phyloP scores from a whole-genome alignment of 2,113 vertebrate species.

The Lynx canadensis region DNA sequence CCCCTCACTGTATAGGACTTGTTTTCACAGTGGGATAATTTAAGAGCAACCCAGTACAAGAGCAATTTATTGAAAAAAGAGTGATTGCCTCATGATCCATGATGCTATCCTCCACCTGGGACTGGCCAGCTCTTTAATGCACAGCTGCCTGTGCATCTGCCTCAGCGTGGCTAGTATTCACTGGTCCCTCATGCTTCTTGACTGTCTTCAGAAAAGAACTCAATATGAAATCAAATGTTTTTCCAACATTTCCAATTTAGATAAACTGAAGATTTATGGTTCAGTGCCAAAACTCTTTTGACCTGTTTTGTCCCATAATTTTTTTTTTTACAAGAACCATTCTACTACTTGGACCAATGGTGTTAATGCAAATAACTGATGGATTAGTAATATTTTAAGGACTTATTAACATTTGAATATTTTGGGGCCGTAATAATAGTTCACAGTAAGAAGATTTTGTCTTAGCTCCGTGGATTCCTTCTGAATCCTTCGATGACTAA shows the following conservation, averaged over 20 bases:
- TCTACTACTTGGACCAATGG: neutral
- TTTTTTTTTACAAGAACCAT: neutral
- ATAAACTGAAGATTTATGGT: neutral
- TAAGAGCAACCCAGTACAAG: neutral
- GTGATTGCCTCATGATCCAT: slow-evolving; percentile 47
- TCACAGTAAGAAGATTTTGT: neutral
- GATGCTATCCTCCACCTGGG: slow-evolving; percentile 2
- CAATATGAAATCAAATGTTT: neutral
- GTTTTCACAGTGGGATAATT: slow-evolving; percentile 33
- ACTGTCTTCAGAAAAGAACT: neutral
- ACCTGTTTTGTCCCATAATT: neutral
- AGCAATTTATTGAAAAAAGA: slow-evolving; percentile 58
- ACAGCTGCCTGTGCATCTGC: slow-evolving; percentile 59
- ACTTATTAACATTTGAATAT: neutral
- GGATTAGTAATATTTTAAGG: neutral
- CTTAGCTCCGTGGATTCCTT: neutral
- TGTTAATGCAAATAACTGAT: neutral
- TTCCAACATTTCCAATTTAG: neutral
- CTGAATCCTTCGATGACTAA: neutral
- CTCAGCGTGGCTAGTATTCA: neutral
- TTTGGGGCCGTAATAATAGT: neutral
- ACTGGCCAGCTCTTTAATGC: neutral
- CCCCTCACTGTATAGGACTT: neutral
- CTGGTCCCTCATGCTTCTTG: neutral
- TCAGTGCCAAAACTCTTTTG: neutral